Conservation (phyloP, 37 sponge, comb jelly and placozoan genomes). For the Sycon ciliatum region DNA sequence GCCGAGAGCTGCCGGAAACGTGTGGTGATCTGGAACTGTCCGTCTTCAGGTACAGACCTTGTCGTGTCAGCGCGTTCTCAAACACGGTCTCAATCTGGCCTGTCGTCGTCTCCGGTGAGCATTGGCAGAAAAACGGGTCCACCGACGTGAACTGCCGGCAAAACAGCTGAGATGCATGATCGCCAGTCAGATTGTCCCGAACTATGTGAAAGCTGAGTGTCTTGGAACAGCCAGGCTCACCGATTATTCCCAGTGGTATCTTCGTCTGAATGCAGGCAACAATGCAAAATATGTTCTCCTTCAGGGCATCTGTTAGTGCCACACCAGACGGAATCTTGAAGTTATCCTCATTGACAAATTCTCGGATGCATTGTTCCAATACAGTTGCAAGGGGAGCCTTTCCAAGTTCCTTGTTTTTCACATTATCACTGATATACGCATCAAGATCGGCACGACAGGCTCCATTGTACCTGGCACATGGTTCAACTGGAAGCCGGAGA, state of each 20-base stretch:
- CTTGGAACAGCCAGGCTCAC: neutral
- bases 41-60: neutral
- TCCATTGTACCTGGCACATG: no score
- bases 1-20: no score
- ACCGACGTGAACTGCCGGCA: neutral
- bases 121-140: neutral
- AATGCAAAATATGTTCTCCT: neutral
- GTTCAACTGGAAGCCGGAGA: neutral
- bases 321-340: neutral
- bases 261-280: neutral
- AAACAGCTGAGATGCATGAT: neutral
- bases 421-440: neutral
- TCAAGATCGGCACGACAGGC: no score
- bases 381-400: neutral
- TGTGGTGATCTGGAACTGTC: no score
- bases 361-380: neutral
- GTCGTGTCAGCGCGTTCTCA: neutral
- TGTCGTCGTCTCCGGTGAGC: neutral
- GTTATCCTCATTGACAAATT: neutral
- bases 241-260: neutral
- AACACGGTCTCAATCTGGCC: neutral
- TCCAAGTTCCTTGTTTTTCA: neutral
- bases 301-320: neutral
- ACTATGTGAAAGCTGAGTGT: neutral
- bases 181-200: neutral